Conservation (phyloP, 2,797 vertebrate species). For the Neomorphus geoffroyi region DNA sequence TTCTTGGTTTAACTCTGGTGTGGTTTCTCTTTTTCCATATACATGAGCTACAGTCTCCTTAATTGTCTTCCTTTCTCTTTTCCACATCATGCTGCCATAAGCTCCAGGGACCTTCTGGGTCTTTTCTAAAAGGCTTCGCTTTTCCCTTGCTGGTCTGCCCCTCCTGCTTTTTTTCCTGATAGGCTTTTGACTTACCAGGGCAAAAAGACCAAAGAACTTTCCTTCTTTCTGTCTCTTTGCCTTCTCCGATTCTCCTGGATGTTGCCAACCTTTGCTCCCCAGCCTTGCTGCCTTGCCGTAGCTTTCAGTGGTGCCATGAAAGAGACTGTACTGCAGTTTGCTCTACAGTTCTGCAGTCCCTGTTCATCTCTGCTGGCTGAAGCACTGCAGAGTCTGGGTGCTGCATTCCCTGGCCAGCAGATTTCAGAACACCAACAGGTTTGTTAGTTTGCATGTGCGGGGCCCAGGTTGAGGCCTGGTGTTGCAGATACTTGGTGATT, state of each 20-base stretch:
- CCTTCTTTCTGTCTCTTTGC: neutral
- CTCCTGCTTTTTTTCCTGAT: neutral
- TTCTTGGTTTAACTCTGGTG: accelerated
- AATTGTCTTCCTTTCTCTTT: neutral
- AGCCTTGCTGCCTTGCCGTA: neutral
- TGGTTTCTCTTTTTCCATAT: neutral
- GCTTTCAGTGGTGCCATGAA: neutral
- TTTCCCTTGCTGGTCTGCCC: neutral
- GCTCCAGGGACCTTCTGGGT: neutral
- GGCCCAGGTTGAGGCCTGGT: neutral
- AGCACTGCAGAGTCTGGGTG: neutral
- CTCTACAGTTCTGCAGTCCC: neutral
- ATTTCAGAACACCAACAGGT: accelerated
- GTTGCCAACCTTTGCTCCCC: neutral
- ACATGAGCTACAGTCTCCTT: neutral
- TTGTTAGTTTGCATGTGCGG: neutral
- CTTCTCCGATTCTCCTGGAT: neutral
- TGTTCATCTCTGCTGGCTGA: neutral
- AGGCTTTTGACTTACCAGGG: neutral
- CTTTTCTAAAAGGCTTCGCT: neutral
- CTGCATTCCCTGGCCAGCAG: neutral
- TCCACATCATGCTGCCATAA: neutral
- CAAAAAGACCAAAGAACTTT: neutral
- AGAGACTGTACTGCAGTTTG: neutral
- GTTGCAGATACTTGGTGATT: accelerated